Base-by-base conservation (phyloP, 2,113 vertebrate species). In the Abramis brama region DNA sequence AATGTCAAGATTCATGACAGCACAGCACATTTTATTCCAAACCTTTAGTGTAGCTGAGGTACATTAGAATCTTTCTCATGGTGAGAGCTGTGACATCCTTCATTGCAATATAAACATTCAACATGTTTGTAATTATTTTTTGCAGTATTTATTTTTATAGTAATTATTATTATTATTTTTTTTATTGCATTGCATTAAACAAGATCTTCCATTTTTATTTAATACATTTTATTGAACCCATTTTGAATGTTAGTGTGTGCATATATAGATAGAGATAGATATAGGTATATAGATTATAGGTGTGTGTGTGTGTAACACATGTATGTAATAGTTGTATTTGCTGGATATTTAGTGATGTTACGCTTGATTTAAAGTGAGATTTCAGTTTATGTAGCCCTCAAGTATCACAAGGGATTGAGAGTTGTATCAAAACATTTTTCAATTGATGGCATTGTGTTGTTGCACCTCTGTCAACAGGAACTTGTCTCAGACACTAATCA, bases 401-500 rank as follows among this genome's bases (percentile, higher is more conserved):
- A 33, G 33, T 71, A 71, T 71, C 23, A 39, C 19, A 70, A 19
- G 3, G 30, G 8, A 52, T 30, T 55, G 5, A 57, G 15, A 10
- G 23, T n/a, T 25, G 78, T 17, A 5, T 62, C 43, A 21, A 60
- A 57, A 74, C 62, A 83, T 83, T 84, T 55, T 8, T 23, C 52
- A 30, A 55, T 77, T 60, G 7, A 25, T 74, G 5, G 25, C n/a
- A 30, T 47, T 52, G 23, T 57, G 27, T 47, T 71, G 68, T 75
- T 50, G 33, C 23, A 10, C 33, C 33, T 21, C 12, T 70, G n/a
- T 66, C n/a, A 81, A 30, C 91, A 97, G 97, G 97, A 97, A 86
- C 95, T 97, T 86, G 97, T 97, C 77, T 97, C 97, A 68, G 97
- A 97, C 94, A 96, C 96, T 85, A 97, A 97, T 93, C 96, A 97